Conservation (phyloP, 1,140 invertebrate species). For the Metopolophium dirhodum region DNA sequence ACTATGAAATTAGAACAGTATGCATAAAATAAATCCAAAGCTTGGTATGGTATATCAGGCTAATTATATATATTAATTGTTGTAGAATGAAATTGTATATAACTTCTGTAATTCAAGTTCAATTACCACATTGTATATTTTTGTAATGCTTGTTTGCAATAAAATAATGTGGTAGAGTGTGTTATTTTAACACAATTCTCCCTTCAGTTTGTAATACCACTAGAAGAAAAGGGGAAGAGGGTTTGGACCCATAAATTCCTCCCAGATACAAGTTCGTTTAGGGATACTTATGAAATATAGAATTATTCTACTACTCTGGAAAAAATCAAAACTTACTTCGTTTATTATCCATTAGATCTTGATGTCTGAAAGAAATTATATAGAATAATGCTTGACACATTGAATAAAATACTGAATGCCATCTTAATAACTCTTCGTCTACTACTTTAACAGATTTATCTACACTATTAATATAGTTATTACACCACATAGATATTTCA, state of each 20-base stretch:
- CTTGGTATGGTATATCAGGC: not conserved
- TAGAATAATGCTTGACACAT: conserved; percentile 92
- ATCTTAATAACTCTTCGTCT: conserved; percentile 67
- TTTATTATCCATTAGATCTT: conserved; percentile 77
- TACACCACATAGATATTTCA: conserved; percentile 75
- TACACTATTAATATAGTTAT: conserved; percentile 74
- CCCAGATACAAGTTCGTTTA: not conserved
- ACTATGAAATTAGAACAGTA: not conserved
- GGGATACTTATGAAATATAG: not conserved
- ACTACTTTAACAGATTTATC: conserved; percentile 66
- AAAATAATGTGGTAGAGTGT: not conserved
- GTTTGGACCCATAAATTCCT: not conserved
- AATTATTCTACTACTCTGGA: not conserved
- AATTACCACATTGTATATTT: not conserved
- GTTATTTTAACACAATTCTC: not conserved
- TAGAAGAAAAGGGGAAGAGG: not conserved
- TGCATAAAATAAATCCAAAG: not conserved
- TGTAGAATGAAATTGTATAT: not conserved
- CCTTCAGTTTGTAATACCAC: not conserved
- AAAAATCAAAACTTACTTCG: conserved; percentile 70
- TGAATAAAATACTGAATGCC: conserved; percentile 86
- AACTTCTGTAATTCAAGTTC: not conserved
- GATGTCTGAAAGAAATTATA: conserved; percentile 84
- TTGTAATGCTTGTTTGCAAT: not conserved
- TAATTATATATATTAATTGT: not conserved